Conservation (phyloP, 2,113 vertebrate species). For the Varanus salvator region DNA sequence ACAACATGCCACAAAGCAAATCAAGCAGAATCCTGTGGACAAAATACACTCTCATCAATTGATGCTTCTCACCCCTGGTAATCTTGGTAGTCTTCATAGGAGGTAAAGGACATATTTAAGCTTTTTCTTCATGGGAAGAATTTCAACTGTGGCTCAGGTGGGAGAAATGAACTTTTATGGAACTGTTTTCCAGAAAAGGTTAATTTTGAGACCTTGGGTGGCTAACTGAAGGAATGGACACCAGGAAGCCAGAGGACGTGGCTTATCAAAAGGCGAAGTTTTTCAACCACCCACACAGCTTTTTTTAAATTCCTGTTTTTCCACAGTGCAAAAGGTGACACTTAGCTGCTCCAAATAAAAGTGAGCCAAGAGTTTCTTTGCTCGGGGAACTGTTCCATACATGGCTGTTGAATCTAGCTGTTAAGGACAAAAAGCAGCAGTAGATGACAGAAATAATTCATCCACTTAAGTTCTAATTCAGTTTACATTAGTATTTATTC, state of each 20-base stretch:
- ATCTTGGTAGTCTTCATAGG: conserved; percentile 4
- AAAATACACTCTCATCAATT: conserved; percentile 35
- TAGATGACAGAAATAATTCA: conserved; percentile 20
- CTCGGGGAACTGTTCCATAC: conserved; percentile 42
- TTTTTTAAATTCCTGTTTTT: conserved; percentile 43
- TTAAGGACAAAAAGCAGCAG: conserved; percentile 6
- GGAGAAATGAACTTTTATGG: conserved; percentile 40
- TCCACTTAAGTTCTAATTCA: conserved; percentile 36
- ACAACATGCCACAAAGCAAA: conserved; percentile 64
- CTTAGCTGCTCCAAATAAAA: conserved; percentile 41
- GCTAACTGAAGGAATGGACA: conserved; percentile 20
- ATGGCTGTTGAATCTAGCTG: conserved; percentile 18
- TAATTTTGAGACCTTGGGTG: neutral
- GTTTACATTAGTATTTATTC: neutral
- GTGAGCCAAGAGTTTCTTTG: conserved; percentile 52
- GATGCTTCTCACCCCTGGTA: conserved; percentile 26
- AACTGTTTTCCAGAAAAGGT: conserved; percentile 13
- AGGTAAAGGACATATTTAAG: conserved; percentile 20
- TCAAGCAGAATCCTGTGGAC: conserved; percentile 57
- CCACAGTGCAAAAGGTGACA: conserved; percentile 48
- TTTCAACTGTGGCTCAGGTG: conserved; percentile 14
- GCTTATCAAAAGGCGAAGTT: conserved; percentile 42
- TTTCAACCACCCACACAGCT: neutral
- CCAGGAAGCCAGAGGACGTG: conserved; percentile 62
- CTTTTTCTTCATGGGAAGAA: conserved; percentile 14